These are phyloP conservation scores for Saturnia pavonia DNA, from an alignment of 2,888 invertebrate species.

Conservation along the genomic window DNA sequence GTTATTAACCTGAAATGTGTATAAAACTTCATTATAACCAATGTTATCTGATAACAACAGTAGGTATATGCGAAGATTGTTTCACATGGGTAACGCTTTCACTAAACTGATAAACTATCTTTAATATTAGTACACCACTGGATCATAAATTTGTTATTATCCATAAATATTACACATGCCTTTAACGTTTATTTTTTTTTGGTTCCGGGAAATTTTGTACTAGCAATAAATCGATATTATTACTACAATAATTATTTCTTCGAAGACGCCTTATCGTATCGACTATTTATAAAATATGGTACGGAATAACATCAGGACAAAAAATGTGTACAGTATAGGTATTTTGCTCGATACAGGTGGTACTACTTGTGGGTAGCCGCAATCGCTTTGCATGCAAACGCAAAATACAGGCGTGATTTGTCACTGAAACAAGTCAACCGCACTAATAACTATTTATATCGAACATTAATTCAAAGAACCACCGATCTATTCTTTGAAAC, in stretches of 20 bases:
- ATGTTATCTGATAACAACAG: conserved; percentile 32
- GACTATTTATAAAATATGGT: conserved; percentile 4
- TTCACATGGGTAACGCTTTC: conserved; percentile 27
- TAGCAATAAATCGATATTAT: conserved; percentile 9
- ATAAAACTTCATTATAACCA: conserved; percentile 33
- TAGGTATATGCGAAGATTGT: conserved; percentile 24
- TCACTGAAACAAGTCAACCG: conserved; percentile 48
- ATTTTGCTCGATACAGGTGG: conserved; percentile 42
- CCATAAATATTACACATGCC: conserved; percentile 11
- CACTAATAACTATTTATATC: conserved; percentile 44
- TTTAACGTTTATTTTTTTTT: conserved; percentile 1
- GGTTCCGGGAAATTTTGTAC: conserved; percentile 10
- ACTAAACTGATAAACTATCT: conserved; percentile 9
- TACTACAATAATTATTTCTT: not conserved
- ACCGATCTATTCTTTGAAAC: not conserved
- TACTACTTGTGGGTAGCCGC: conserved; percentile 71
- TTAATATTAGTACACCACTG: not conserved
- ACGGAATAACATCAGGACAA: not conserved
- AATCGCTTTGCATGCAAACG: conserved; percentile 58
- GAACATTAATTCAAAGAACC: conserved; percentile 35
- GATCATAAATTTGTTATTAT: not conserved
- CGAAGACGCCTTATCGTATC: conserved; percentile 5
- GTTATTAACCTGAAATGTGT: conserved; percentile 44
- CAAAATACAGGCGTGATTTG: conserved; percentile 58
- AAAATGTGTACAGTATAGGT: not conserved